Conservation (phyloP, 1,140 invertebrate species). For the Apocrypta bakeri region DNA sequence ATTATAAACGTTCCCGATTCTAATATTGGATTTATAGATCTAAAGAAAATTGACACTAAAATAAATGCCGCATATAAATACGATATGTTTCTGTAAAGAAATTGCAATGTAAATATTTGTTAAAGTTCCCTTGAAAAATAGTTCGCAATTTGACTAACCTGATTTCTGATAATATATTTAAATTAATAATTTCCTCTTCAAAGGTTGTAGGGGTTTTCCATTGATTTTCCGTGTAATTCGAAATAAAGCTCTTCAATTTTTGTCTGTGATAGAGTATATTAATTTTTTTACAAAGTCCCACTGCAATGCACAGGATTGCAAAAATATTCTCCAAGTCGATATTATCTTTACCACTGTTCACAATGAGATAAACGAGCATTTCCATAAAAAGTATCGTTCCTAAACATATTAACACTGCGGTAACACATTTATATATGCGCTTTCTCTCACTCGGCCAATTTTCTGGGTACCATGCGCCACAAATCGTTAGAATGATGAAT, state of each 20-base stretch:
- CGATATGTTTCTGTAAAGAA: neutral
- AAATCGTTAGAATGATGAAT: constrained; percentile 21
- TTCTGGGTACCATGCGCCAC: constrained; percentile 24
- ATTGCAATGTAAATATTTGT: neutral
- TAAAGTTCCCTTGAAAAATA: neutral
- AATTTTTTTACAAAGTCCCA: constrained; percentile 13
- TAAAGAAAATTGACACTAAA: neutral
- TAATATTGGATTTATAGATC: constrained; percentile 13
- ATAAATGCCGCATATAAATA: neutral
- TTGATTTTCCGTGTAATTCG: neutral
- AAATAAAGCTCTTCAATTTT: constrained; percentile 11
- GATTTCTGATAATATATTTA: neutral
- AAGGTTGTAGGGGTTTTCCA: constrained; percentile 5
- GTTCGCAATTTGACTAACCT: neutral
- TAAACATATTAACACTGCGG: neutral
- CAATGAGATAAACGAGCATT: neutral
- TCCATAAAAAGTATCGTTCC: neutral
- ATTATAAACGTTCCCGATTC: neutral
- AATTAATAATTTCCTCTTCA: neutral
- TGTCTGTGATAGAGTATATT: neutral
- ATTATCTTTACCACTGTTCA: neutral
- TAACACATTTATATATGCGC: constrained; percentile 14
- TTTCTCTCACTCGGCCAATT: neutral
- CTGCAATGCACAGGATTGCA: neutral
- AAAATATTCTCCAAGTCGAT: constrained; percentile 16